phyloP scores from a whole-genome alignment of 2,113 vertebrate species.

The Mormoops blainvillei region DNA sequence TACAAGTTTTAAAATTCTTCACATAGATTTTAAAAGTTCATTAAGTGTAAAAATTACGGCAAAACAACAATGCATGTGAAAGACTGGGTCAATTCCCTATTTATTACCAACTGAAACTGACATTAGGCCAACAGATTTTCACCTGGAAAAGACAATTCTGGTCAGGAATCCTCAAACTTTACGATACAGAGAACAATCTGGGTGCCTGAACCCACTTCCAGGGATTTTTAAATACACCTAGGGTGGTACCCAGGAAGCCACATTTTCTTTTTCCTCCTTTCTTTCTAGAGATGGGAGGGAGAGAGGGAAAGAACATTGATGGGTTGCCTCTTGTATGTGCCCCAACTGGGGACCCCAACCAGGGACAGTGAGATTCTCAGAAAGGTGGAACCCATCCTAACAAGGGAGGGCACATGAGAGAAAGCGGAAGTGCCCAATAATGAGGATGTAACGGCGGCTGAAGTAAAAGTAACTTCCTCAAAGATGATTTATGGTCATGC shows the following conservation, averaged over 20 bases:
- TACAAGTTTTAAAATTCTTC: not conserved
- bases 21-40: not conserved
- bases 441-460: not conserved
- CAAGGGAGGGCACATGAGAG: not conserved
- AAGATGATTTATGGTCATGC: not conserved
- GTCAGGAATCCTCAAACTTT: not conserved
- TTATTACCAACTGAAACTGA: not conserved
- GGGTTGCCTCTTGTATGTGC: too few relatives aligned
- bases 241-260: not conserved
- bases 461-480: not conserved
- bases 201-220: not conserved
- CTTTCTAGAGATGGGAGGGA: too few relatives aligned
- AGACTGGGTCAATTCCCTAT: not conserved
- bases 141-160: not conserved
- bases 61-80: not conserved
- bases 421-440: not conserved
- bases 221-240: not conserved
- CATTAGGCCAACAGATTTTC: not conserved
- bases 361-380: not conserved
- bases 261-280: not conserved
- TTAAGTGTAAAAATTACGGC: not conserved
- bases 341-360: too few relatives aligned
- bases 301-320: too few relatives aligned
- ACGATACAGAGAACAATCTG: not conserved
- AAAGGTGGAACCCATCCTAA: not conserved